Evolutionary conservation across 2,888 invertebrate species (phyloP), one percentile per base, ranked within the genome.

Genomic region (Synergus itoensis): DNA sequence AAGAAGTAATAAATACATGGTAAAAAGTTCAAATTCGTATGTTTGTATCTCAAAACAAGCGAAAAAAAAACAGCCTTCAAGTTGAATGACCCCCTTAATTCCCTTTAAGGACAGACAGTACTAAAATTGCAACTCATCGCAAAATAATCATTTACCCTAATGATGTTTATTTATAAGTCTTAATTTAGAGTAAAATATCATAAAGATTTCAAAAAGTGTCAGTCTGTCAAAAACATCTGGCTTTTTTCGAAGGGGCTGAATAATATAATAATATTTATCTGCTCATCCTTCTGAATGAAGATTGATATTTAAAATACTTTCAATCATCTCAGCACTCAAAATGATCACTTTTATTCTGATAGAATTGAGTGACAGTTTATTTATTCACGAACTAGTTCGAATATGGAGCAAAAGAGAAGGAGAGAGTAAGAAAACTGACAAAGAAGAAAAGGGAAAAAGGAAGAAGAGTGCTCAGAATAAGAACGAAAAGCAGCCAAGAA

Each of bases 321-420:
- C 21, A 67, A 67, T 45, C 28, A 12, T 45, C 1, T 21, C 14
- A 18, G 43, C 41, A 45, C 21, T 67, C 18, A 12, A 45, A 67
- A 43, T 43, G 18, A 18, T 67, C 4, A 67, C n/a, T 21, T 45
- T 67, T 7, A 18, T 21, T 43, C 43, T 18, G 41, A 41, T 45
- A 43, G 43, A 45, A n/a, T 67, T 45, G 67, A 67, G 45, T 14
- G 67, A 45, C 45, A 11, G 43, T 45, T 67, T 21, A 45, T 21
- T 67, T 67, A 21, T 12, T 43, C 45, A 2, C 21, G 18, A 2
- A 21, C 43, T 14, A 14, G 14, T 67, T 14, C 7, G 0, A 65
- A n/a, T 65, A 41, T 18, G 4, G 40, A 65, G 11, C n/a, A 16
- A 9, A 16, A 9, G 9, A 63, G 36, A 40, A 65, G 7, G 12